Percentiles rank a stretch among this genome's conserved stretches.
phyloP scores from a whole-genome alignment of 2,888 invertebrate genomes.

The Nomada ruficornis region DNA sequence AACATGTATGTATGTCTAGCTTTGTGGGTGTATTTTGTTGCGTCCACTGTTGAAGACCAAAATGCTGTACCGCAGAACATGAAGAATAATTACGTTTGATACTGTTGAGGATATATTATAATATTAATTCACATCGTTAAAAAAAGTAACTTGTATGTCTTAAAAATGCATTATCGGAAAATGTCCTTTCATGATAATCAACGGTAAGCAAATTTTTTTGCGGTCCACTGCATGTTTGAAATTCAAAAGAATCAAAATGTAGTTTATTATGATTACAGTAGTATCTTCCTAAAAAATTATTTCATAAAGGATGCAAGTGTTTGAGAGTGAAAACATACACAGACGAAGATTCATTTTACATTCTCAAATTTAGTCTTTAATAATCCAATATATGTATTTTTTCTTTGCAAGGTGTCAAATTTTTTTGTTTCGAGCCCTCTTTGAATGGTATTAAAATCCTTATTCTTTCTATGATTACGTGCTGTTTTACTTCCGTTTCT shows the following conservation, averaged over 20 bases:
- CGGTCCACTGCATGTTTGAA: too few relatives aligned
- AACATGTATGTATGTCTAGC: neutral
- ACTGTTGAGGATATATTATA: neutral
- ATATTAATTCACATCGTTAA: neutral
- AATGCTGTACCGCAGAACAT: neutral
- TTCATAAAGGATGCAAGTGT: too few relatives aligned
- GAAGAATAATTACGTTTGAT: neutral
- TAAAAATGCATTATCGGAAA: too few relatives aligned
- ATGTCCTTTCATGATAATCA: too few relatives aligned
- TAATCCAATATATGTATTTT: neutral
- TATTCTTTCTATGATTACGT: constrained; percentile 23
- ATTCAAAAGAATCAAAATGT: too few relatives aligned
- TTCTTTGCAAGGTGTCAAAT: neutral
- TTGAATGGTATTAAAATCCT: neutral
- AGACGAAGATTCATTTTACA: too few relatives aligned
- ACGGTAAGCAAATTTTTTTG: too few relatives aligned
- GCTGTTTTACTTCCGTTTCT: constrained; percentile 11
- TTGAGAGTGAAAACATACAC: too few relatives aligned
- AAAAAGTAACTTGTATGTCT: too few relatives aligned
- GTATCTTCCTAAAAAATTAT: too few relatives aligned
- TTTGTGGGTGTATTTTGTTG: neutral
- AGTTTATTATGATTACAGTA: too few relatives aligned
- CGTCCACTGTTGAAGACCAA: neutral
- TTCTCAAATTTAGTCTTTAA: neutral
- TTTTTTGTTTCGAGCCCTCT: neutral